Percentiles rank a stretch among this genome's conserved stretches.
These are phyloP conservation scores for Spea hammondii DNA, from an alignment of 2,797 vertebrate species.

Conservation along the genomic window DNA sequence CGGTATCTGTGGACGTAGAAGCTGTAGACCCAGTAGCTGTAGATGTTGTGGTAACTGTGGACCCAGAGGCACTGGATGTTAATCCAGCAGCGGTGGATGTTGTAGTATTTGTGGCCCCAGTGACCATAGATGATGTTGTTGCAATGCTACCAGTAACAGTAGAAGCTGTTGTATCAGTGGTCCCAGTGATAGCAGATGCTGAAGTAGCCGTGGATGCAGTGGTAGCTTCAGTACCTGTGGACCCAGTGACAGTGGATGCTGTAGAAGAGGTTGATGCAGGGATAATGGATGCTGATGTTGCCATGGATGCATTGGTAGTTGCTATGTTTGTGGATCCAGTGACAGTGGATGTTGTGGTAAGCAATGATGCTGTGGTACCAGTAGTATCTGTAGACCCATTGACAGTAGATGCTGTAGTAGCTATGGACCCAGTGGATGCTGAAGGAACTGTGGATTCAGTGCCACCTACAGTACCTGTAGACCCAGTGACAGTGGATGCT, in stretches of 20 bases:
- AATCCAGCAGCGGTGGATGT: not conserved
- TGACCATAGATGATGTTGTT: not conserved
- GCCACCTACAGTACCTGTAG: not conserved
- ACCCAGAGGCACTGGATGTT: not conserved
- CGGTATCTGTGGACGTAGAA: not conserved
- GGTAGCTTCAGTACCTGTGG: too few relatives aligned
- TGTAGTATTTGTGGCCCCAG: not conserved
- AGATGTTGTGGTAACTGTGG: too few relatives aligned
- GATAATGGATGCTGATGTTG: not conserved
- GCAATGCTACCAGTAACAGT: too few relatives aligned
- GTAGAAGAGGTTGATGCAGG: not conserved
- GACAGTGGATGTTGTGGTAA: not conserved
- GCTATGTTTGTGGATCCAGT: too few relatives aligned
- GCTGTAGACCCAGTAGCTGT: not conserved
- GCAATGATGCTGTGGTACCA: not conserved
- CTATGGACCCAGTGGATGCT: not conserved
- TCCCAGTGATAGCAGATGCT: too few relatives aligned
- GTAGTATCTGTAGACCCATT: too few relatives aligned
- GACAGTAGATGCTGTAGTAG: not conserved
- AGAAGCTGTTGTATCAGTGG: too few relatives aligned
- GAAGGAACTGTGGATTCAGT: not conserved
- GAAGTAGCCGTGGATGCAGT: too few relatives aligned
- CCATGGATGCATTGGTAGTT: too few relatives aligned
- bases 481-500: not conserved
- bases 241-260: too few relatives aligned